Base-by-base conservation (phyloP, 2,888 invertebrate species). In the Bembecia ichneumoniformis region DNA sequence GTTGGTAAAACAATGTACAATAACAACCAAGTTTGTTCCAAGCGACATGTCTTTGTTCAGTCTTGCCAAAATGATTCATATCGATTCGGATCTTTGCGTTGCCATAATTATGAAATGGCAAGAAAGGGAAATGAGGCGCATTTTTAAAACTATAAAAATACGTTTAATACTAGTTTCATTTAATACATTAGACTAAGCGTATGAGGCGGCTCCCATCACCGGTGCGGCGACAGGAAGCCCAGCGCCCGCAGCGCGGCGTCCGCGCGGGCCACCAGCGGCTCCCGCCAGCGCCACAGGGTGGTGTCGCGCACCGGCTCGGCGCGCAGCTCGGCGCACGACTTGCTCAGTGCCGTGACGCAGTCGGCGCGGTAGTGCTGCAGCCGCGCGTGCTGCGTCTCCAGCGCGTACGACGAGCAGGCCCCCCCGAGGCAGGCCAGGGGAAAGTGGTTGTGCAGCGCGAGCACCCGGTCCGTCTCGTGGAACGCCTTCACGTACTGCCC, bases 401-500 rank as follows among this genome's bases (percentile, higher is more conserved):
- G 91, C 50, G 95, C 90, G 82, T 93, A 96, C 46, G 95, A 94
- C 49, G 94, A 94, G 79, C 96, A 96, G 5, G 91, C 90, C 44
- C 94, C 94, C 46, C 95, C 94, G 40, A 96, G 82, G 70, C 96
- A 97, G 52, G 95, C 94, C 59, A 97, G 82, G 36, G 97, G 96
- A 74, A 96, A 96, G 79, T 97, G 97, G 81, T 97, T 97, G 88
- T 97, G 97, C 56, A 97, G 88, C 35, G 95, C 94, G 47, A 96
- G 89, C 48, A 96, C 96, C 63, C 94, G 91, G 65, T 94, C 94
- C 35, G 96, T 95, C 82, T 96, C 94, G 81, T 96, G 96, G 88
- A 97, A 97, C 77, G 96, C 96, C 82, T 97, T 97, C 57, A 96
- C 94, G 82, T 96, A 96, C 79, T 95, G 95, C 62, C 96, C 95